Conservation (phyloP, 2,797 vertebrate species). For the Margarornis squamiger region DNA sequence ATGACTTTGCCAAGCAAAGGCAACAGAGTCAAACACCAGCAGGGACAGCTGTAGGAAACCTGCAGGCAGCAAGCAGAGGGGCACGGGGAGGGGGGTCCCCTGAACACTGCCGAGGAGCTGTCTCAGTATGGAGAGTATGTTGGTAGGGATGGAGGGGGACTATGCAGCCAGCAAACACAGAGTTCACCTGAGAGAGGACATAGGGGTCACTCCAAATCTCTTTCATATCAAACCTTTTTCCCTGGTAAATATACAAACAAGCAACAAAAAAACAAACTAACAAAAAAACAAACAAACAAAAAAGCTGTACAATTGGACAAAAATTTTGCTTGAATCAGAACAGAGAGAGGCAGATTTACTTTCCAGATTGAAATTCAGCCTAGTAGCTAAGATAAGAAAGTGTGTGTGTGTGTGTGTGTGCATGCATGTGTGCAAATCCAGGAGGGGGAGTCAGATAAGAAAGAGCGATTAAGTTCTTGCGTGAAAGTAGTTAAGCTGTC, state of each 20-base stretch:
- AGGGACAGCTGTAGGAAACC: background rate
- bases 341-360: background rate
- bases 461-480: conserved; percentile 62
- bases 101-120: background rate
- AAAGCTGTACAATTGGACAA: background rate
- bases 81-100: background rate
- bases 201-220: background rate
- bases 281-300: background rate
- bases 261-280: background rate
- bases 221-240: background rate
- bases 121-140: background rate
- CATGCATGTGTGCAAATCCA: conserved; percentile 30
- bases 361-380: background rate
- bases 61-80: background rate
- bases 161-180: background rate
- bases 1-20: conserved; percentile 59
- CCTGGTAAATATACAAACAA: background rate
- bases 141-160: background rate
- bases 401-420: background rate
- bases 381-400: conserved; percentile 21
- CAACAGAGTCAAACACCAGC: conserved; percentile 1
- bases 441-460: conserved; percentile 62
- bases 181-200: background rate
- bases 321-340: background rate
- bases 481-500: conserved; percentile 79